These are phyloP conservation scores for Stenchaetothrips biformis DNA, from an alignment of 2,888 invertebrate genomes.

Conservation along the genomic window DNA sequence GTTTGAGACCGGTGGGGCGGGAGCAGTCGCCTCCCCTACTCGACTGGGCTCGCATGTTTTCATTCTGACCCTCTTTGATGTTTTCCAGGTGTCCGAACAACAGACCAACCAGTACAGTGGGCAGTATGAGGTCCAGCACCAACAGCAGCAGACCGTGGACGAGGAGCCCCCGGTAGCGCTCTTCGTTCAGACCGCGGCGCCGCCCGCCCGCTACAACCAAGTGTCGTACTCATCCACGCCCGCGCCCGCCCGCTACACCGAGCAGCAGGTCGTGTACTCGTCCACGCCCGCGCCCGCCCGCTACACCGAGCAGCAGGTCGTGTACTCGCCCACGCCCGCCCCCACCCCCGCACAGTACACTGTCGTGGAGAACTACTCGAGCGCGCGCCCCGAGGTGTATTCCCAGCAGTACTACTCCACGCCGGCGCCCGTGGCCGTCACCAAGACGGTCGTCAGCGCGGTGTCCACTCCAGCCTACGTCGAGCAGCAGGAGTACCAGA, in stretches of 20 bases:
- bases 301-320: slow-evolving; percentile 28
- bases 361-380: not conserved
- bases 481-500: not conserved
- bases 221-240: slow-evolving; percentile 28
- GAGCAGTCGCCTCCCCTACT: too few relatives aligned
- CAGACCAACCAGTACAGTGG: slow-evolving; percentile 4
- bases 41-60: too few relatives aligned
- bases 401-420: slow-evolving; percentile 1
- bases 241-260: slow-evolving; percentile 26
- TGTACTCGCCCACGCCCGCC: not conserved
- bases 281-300: slow-evolving; percentile 1
- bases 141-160: slow-evolving; percentile 9
- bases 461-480: not conserved
- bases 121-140: not conserved
- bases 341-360: not conserved
- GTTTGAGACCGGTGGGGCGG: too few relatives aligned
- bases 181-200: slow-evolving; percentile 11
- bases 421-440: not conserved
- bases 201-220: slow-evolving; percentile 12
- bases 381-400: slow-evolving; percentile 1
- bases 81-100: not conserved
- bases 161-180: not conserved
- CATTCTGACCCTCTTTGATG: too few relatives aligned
- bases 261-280: slow-evolving; percentile 28
- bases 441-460: not conserved